Percentiles rank a stretch among this genome's conserved stretches.
Conservation (phyloP, 2,797 vertebrate genomes). For the Thalassophryne amazonica region DNA sequence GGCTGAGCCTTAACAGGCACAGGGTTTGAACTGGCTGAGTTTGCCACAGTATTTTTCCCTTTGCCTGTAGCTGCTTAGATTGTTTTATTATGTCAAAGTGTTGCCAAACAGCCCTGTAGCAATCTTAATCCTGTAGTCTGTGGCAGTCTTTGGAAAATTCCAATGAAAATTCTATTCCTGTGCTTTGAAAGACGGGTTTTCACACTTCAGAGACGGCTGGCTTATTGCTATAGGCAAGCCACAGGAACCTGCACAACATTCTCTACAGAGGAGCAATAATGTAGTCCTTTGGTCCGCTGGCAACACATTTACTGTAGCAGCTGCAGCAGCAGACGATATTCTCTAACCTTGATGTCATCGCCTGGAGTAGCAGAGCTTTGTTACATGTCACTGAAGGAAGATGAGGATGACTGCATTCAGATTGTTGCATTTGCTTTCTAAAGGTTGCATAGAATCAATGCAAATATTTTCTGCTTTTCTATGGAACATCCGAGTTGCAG, state of each 20-base stretch:
- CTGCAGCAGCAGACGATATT: slow-evolving; percentile 24
- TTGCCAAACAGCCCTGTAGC: slow-evolving; percentile 70
- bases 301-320: slow-evolving; percentile 29
- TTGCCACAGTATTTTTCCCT: slow-evolving; percentile 8
- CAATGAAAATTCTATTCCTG: slow-evolving; percentile 59
- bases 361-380: slow-evolving; percentile 32
- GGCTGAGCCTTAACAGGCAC: too few relatives aligned
- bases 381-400: slow-evolving; percentile 18
- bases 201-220: slow-evolving; percentile 68
- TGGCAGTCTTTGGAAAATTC: slow-evolving; percentile 57
- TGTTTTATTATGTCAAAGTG: slow-evolving; percentile 69
- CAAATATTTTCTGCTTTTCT: neutral
- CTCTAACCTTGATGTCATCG: slow-evolving; percentile 45
- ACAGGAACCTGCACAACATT: slow-evolving; percentile 46
- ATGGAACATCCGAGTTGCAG: neutral
- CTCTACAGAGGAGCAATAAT: slow-evolving; percentile 52
- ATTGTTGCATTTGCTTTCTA: slow-evolving; percentile 5
- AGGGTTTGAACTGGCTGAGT: slow-evolving; percentile 16
- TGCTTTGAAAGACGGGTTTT: slow-evolving; percentile 65
- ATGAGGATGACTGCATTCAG: slow-evolving; percentile 18
- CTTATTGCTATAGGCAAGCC: slow-evolving; percentile 55
- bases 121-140: slow-evolving; percentile 63
- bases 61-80: slow-evolving; percentile 41
- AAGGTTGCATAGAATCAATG: neutral
- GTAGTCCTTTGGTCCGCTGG: slow-evolving; percentile 30